Evolutionary conservation across 2,888 invertebrate species (phyloP), one percentile per base, ranked within the genome.

Genomic region (Tetheella fluctuosa): DNA sequence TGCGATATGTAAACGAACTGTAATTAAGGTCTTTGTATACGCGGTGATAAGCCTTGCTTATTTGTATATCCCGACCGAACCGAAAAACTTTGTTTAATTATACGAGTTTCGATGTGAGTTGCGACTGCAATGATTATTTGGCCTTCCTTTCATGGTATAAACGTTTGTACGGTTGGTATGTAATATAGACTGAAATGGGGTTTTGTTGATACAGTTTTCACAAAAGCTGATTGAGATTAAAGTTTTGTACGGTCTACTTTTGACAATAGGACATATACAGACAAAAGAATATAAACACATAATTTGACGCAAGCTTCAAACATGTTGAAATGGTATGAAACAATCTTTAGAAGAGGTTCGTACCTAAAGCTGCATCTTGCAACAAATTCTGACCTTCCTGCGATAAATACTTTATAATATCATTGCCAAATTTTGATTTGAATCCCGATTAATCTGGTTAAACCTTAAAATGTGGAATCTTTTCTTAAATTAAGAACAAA

Each of bases 1-100:
- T 73, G 62, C 64, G 64, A 67, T 68, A 70, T 72, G 71, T 59
- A 69, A 70, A 66, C 70, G 74, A 77, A 77, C 68, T 74, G 64
- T 70, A 73, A 75, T 77, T 73, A 70, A 68, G 66, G 60, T 72
- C 68, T 69, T 69, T 70, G 67, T 68, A 62, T 56, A 58, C 58
- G 59, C 55, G 34, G 48, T 66, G 59, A 63, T 67, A 69, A 63
- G 58, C 60, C 59, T 54, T 54, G 59, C 60, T 54, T 65, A 64
- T 60, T 68, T 64, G 64, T 64, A 69, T 60, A 60, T 48, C 17
- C 48, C 48, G 48, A 20, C 48, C 61, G 60, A 59, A 64, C 65
- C 42, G 42, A 58, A 57, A 60, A 69, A 57, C 59, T 62, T 64
- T 59, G 64, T 61, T 61, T 58, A 28, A 57, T 60, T 61, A 67